Percentiles rank a stretch among this genome's conserved stretches.
Evolutionary conservation across 2,888 invertebrate species (phyloP).

Genomic region (Cyaniris semiargus): DNA sequence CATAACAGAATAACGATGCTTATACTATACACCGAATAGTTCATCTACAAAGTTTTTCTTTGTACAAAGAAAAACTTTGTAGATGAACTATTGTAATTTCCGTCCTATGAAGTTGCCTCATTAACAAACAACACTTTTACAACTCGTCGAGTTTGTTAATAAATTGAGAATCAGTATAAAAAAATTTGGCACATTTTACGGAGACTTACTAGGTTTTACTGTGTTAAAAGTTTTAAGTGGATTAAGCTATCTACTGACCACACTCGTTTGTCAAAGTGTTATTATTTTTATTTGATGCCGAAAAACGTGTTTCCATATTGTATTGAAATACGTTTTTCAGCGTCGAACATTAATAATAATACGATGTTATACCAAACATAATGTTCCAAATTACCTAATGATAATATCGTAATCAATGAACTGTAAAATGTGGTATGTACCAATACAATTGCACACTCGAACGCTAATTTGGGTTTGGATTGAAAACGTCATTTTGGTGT

Average conservation of each 20-base stretch:
- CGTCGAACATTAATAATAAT: too few species aligned
- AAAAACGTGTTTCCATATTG: background rate
- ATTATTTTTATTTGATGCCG: background rate
- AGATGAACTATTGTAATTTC: background rate
- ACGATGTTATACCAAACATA: background rate
- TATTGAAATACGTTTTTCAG: background rate
- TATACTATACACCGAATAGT: background rate
- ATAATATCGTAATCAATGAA: background rate
- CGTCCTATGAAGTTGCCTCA: background rate
- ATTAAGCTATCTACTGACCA: background rate
- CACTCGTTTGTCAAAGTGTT: background rate
- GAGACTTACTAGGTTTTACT: background rate
- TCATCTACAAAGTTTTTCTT: too few species aligned
- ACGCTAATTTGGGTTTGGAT: background rate
- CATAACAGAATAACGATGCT: background rate
- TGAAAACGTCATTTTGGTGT: background rate
- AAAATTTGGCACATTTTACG: background rate
- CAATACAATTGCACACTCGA: background rate
- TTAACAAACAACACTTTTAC: constrained; percentile 16
- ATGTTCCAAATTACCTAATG: background rate
- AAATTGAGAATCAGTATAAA: background rate
- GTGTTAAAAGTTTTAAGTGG: background rate
- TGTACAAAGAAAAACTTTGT: background rate
- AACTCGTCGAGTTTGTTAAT: background rate
- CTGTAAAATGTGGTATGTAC: background rate